A percentile compares a stretch with the other conserved stretches of the same genome.
Evolutionary conservation across 1,140 invertebrate species (phyloP).

Genomic region (Trissolcus basalis): DNA sequence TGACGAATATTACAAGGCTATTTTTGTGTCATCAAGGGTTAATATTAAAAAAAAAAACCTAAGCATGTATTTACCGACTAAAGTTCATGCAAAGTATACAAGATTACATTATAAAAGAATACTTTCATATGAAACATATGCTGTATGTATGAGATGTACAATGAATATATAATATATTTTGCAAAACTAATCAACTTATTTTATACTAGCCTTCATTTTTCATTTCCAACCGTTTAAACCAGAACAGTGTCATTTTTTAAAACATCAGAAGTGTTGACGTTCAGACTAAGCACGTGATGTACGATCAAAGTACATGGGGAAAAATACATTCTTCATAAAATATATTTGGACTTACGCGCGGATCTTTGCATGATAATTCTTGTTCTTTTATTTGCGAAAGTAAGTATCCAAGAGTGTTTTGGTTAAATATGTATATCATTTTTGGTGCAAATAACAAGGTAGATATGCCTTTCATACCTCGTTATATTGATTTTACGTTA

Average conservation of each 20-base stretch:
- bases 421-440: constrained; percentile 1
- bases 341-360: too few species aligned
- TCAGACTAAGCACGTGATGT: too few species aligned
- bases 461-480: not conserved
- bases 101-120: constrained; percentile 42
- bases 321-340: too few species aligned
- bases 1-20: constrained; percentile 40
- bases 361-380: not conserved
- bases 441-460: not conserved
- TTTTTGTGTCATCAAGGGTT: constrained; percentile 49
- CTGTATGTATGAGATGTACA: constrained; percentile 48
- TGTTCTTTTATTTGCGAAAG: constrained; percentile 1
- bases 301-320: too few species aligned
- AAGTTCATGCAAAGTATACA: constrained; percentile 37
- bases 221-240: too few species aligned
- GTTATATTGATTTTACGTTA: constrained; percentile 6
- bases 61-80: constrained; percentile 34
- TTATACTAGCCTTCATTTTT: not conserved
- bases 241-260: too few species aligned
- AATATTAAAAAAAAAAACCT: constrained; percentile 25
- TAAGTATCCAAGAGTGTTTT: not conserved
- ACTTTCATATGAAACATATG: constrained; percentile 43
- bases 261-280: too few species aligned
- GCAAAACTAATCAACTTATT: constrained; percentile 20
- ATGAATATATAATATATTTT: constrained; percentile 53